Evolutionary conservation across 2,797 vertebrate species (phyloP), one percentile per base, ranked within the genome.

Genomic region (Paguma larvata): DNA sequence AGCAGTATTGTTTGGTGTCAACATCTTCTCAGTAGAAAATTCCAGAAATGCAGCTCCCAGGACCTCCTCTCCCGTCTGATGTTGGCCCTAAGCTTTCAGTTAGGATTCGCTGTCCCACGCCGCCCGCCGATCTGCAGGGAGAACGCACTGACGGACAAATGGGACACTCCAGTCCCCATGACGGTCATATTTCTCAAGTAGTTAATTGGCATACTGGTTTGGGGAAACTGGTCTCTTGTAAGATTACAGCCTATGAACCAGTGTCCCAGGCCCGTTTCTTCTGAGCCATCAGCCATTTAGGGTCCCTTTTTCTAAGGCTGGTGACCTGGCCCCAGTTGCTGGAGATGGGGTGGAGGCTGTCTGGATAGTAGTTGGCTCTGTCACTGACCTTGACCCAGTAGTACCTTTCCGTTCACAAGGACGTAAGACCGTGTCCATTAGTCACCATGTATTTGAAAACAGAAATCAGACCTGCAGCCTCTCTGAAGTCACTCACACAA

Each of bases 371-470:
- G 5, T 53, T 2, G 89, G 27, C 70, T 38, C 68, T 27, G 3
- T 34, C 34, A 3, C 2, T 32, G 84, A 46, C 65, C 27, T 25
- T 2, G 9, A 44, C 51, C 67, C 3, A 0, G n/a, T 6, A 18
- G 59, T 0, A 2, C 25, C 51, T 67, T 84, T 53, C 67, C 59
- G 2, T 59, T 83, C 77, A n/a, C 77, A 53, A 0, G 1, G 6
- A 32, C 1, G 0, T 9, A 21, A 46, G 16, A 16, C 0, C 0
- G n/a, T 38, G 27, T 18, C 8, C 79, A 15, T 14, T 0, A 10
- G 87, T 10, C 63, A 8, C 44, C 15, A 1, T 3, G 18, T n/a
- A 18, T 56, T 48, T 1, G 5, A 25, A 68, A 51, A 70, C 84
- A 90, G 62, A 87, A 34, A 48, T 25, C 70, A 34, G 41, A 44